These are phyloP conservation scores for Rhagologus leucostigma DNA, from an alignment of 2,113 vertebrate species.

Conservation along the genomic window DNA sequence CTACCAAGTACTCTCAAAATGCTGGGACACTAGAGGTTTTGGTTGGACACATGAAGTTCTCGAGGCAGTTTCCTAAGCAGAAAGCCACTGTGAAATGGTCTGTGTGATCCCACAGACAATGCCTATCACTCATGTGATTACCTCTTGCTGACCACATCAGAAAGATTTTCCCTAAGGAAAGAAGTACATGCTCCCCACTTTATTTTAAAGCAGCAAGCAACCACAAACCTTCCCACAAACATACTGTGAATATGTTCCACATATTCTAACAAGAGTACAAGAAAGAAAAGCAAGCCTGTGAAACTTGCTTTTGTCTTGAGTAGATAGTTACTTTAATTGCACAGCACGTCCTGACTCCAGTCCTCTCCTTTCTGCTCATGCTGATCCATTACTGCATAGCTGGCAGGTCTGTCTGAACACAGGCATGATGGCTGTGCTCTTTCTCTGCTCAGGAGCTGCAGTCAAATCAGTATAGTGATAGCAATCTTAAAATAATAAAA, in stretches of 20 bases:
- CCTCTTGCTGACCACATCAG: not conserved
- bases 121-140: not conserved
- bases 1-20: not conserved
- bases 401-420: not conserved
- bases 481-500: slow-evolving; percentile 28
- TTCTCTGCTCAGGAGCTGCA: slow-evolving; percentile 3
- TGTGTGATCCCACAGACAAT: not conserved
- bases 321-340: not conserved
- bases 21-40: not conserved
- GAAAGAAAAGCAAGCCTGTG: not conserved
- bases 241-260: not conserved
- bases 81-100: not conserved
- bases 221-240: not conserved
- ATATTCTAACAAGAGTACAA: not conserved
- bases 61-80: not conserved
- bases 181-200: not conserved
- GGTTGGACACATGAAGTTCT: not conserved
- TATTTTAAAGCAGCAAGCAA: not conserved
- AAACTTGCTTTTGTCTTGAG: not conserved
- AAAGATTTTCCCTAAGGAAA: not conserved
- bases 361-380: not conserved
- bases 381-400: not conserved
- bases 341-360: not conserved
- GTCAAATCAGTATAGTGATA: slow-evolving; percentile 10
- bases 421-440: not conserved